phyloP scores from a whole-genome alignment of 2,113 vertebrate species.

The Leptobrachium ailaonicum region DNA sequence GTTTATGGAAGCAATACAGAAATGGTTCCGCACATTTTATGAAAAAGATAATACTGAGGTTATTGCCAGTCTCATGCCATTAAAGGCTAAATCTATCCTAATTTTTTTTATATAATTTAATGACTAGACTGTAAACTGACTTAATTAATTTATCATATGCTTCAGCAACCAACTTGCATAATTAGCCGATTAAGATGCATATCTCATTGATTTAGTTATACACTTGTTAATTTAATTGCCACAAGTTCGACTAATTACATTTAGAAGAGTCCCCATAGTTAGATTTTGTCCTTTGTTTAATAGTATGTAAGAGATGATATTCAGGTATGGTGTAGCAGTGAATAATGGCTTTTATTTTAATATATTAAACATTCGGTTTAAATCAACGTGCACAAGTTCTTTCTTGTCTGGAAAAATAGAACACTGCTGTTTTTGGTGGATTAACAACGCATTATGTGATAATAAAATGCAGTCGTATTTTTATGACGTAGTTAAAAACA shows the following conservation, averaged over 20 bases:
- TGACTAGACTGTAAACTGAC: slow-evolving; percentile 50
- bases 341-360: neutral
- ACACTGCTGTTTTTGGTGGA: too few species aligned
- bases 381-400: neutral
- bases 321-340: slow-evolving; percentile 3
- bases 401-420: too few species aligned
- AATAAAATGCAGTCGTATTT: too few species aligned
- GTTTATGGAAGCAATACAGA: too few species aligned
- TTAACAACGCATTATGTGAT: too few species aligned
- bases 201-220: slow-evolving; percentile 52
- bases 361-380: neutral
- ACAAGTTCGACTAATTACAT: slow-evolving; percentile 50
- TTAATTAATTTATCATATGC: slow-evolving; percentile 52
- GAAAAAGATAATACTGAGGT: slow-evolving; percentile 15
- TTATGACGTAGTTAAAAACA: too few species aligned
- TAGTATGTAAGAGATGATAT: slow-evolving; percentile 6
- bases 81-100: slow-evolving; percentile 44
- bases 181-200: slow-evolving; percentile 51
- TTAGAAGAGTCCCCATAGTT: slow-evolving; percentile 37
- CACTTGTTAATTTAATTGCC: slow-evolving; percentile 51
- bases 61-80: slow-evolving; percentile 45
- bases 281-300: slow-evolving; percentile 41
- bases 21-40: too few species aligned
- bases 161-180: slow-evolving; percentile 50
- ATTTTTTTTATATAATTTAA: slow-evolving; percentile 48